Conservation (phyloP, 2,113 vertebrate genomes). For the Sterrhoptilus dennistouni region DNA sequence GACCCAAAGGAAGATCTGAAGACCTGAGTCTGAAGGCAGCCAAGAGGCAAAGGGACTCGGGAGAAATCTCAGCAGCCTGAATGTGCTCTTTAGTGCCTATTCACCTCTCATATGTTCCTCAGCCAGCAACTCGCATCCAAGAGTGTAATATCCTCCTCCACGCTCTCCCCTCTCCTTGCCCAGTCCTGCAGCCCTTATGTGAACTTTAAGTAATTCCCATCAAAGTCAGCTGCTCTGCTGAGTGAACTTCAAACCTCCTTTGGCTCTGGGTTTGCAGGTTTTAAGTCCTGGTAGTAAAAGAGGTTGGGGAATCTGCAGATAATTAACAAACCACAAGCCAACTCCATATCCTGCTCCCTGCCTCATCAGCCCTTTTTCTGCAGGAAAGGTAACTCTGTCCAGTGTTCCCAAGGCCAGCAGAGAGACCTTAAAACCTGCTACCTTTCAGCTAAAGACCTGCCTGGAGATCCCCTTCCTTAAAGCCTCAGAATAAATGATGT, state of each 20-base stretch:
- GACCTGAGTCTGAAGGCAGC: slow-evolving; percentile 59
- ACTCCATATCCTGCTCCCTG: slow-evolving; percentile 13
- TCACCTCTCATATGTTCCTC: slow-evolving; percentile 41
- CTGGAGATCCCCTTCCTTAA: neutral
- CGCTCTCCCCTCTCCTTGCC: slow-evolving; percentile 23
- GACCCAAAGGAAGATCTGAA: slow-evolving; percentile 36
- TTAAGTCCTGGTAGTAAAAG: slow-evolving; percentile 49
- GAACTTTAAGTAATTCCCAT: slow-evolving; percentile 58
- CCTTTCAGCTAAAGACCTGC: neutral
- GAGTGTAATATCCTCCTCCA: slow-evolving; percentile 56
- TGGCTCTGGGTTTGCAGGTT: slow-evolving; percentile 22
- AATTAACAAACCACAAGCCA: slow-evolving; percentile 31
- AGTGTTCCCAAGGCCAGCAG: neutral
- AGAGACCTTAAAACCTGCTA: neutral
- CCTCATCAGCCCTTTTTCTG: slow-evolving; percentile 25
- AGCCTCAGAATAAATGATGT: neutral
- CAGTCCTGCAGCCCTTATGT: slow-evolving; percentile 43
- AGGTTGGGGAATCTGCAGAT: slow-evolving; percentile 1
- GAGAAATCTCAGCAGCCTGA: slow-evolving; percentile 56
- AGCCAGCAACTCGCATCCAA: slow-evolving; percentile 62
- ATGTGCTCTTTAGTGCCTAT: slow-evolving; percentile 59
- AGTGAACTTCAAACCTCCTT: slow-evolving; percentile 44
- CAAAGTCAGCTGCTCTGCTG: slow-evolving; percentile 54
- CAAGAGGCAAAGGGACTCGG: slow-evolving; percentile 59
- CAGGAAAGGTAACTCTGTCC: slow-evolving; percentile 1